Evolutionary conservation across 2,113 vertebrate genomes (phyloP).

Genomic region (Phyllostomus discolor): DNA sequence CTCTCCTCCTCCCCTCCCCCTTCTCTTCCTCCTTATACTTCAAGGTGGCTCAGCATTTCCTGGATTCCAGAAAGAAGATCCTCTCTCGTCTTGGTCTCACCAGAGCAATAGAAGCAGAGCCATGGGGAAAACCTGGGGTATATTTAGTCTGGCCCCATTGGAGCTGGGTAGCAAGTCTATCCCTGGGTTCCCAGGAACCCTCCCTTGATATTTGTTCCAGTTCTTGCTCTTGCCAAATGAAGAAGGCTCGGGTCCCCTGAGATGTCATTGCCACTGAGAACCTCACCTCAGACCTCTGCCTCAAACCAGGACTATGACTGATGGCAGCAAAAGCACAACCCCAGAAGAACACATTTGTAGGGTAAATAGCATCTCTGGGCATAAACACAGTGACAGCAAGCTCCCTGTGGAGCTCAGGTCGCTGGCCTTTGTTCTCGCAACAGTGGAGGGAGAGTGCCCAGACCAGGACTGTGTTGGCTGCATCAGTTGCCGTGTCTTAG

Average conservation of each 20-base stretch:
- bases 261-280: background rate
- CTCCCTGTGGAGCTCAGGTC: background rate
- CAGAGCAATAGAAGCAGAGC: background rate
- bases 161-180: background rate
- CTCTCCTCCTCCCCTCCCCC: background rate
- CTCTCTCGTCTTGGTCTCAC: background rate
- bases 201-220: background rate
- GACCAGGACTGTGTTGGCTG: background rate
- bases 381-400: background rate
- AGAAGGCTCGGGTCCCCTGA: background rate
- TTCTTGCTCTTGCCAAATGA: background rate
- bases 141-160: background rate
- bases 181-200: background rate
- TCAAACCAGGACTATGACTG: background rate
- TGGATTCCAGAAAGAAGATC: background rate
- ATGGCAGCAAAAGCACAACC: background rate
- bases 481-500: background rate
- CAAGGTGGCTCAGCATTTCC: background rate
- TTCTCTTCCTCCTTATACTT: background rate
- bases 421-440: background rate
- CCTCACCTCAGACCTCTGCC: background rate
- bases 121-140: background rate
- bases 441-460: background rate
- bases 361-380: background rate
- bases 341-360: background rate